phyloP scores from a whole-genome alignment of 2,797 vertebrate species.

The Myiotriccus ornatus region DNA sequence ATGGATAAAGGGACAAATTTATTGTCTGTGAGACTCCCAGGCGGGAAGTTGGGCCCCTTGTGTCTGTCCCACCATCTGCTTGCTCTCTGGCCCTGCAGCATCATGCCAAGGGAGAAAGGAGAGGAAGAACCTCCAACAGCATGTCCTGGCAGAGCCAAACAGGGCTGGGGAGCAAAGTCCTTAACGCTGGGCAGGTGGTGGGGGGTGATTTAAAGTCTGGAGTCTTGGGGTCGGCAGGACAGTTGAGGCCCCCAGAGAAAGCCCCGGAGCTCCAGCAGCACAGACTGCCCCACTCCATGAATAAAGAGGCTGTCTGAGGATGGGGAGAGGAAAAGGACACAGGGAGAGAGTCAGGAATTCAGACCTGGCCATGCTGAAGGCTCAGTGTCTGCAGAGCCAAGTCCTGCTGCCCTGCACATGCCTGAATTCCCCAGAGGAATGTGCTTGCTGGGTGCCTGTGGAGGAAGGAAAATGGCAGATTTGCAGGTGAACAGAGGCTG shows the following conservation, averaged over 20 bases:
- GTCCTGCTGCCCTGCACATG: neutral
- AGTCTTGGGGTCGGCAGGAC: neutral
- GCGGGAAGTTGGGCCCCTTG: fast-evolving
- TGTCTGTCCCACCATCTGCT: neutral
- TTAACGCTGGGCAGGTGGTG: neutral
- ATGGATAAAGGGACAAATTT: neutral
- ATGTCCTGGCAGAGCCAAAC: neutral
- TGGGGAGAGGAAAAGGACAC: neutral
- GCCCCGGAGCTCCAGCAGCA: neutral
- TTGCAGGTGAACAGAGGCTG: neutral
- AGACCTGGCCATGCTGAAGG: neutral
- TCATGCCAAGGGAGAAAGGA: neutral
- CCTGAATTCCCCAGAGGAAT: neutral
- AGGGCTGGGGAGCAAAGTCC: neutral
- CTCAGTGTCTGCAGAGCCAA: neutral
- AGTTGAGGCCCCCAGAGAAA: neutral
- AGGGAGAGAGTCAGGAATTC: neutral
- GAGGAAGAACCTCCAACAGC: neutral
- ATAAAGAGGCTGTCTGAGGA: neutral
- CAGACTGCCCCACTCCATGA: neutral
- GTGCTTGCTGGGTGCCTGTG: neutral
- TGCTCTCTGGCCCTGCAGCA: neutral
- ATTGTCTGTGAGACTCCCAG: neutral
- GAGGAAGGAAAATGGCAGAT: neutral
- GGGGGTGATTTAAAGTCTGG: neutral